Percentiles rank a stretch among this genome's conserved stretches.
phyloP scores from a whole-genome alignment of 2,888 invertebrate genomes.

The Agelastica alni region DNA sequence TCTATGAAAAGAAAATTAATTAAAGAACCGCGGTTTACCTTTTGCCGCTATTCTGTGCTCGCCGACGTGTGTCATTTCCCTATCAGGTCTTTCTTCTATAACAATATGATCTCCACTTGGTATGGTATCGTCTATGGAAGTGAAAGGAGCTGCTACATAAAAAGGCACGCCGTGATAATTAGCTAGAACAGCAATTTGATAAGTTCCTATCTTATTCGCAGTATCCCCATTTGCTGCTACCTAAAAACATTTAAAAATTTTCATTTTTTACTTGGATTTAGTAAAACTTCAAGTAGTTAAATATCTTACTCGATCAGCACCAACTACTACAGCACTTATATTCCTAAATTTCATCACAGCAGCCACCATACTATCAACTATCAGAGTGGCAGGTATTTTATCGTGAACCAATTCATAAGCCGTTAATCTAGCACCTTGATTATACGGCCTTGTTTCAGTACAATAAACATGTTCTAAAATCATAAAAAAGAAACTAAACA shows the following conservation, averaged over 20 bases:
- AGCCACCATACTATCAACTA: conserved; percentile 95
- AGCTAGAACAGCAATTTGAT: conserved; percentile 92
- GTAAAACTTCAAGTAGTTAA: background rate
- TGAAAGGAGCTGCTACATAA: conserved; percentile 92
- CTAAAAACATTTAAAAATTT: conserved; percentile 52
- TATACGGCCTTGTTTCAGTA: conserved; percentile 98
- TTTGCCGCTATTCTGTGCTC: conserved; percentile 86
- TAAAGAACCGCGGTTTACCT: conserved; percentile 62
- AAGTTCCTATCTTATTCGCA: conserved; percentile 98
- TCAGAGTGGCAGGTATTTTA: conserved; percentile 87
- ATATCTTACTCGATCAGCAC: conserved; percentile 83
- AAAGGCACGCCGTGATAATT: conserved; percentile 91
- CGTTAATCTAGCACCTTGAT: conserved; percentile 94
- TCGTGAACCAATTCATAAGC: conserved; percentile 94
- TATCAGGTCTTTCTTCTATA: conserved; percentile 90
- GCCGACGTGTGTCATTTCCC: conserved; percentile 90
- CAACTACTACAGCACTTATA: conserved; percentile 93
- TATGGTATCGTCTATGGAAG: conserved; percentile 83
- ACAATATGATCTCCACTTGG: conserved; percentile 82
- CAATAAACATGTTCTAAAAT: conserved; percentile 84
- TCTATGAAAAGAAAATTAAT: background rate
- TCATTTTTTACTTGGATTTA: background rate
- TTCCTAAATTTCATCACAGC: conserved; percentile 82
- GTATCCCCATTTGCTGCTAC: conserved; percentile 96
- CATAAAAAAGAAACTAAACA: conserved; percentile 5